Evolutionary conservation across 37 sponge, comb jelly and placozoan species (phyloP).

Genomic region (Geodia barretti): DNA sequence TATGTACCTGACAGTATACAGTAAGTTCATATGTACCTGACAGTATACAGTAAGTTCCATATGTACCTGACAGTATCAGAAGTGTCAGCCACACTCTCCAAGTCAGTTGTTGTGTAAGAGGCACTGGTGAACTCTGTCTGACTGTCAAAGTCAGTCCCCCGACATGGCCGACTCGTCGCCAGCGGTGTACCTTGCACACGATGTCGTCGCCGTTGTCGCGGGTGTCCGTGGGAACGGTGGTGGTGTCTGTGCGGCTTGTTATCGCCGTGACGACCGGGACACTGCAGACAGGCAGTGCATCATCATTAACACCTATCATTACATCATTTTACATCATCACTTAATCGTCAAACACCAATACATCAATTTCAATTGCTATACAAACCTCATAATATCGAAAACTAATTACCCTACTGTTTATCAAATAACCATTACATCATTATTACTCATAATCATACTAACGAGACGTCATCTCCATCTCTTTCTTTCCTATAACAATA

Average conservation of each 20-base stretch:
- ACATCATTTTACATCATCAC: no score
- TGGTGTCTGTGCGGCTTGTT: slow-evolving; percentile 31
- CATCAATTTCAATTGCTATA: no score
- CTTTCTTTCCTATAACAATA: slow-evolving; percentile 29
- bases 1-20: not conserved
- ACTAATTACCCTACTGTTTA: not conserved
- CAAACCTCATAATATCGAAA: no score
- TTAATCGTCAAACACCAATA: no score
- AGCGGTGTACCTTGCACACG: not conserved
- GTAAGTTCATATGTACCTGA: no score
- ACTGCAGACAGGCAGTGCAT: no score
- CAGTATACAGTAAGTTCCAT: no score
- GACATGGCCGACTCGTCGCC: not conserved
- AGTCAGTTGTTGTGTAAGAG: not conserved
- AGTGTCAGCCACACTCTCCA: not conserved
- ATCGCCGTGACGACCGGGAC: slow-evolving; percentile 24
- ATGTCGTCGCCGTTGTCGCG: not conserved
- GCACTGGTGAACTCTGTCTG: not conserved
- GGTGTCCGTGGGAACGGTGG: slow-evolving; percentile 24
- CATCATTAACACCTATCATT: no score
- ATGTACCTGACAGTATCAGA: no score
- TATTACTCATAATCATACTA: not conserved
- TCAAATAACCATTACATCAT: not conserved
- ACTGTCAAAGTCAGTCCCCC: not conserved
- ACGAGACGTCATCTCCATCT: slow-evolving; percentile 56